Evolutionary conservation across 2,113 vertebrate genomes (phyloP).

Genomic region (Leucosticte australis): DNA sequence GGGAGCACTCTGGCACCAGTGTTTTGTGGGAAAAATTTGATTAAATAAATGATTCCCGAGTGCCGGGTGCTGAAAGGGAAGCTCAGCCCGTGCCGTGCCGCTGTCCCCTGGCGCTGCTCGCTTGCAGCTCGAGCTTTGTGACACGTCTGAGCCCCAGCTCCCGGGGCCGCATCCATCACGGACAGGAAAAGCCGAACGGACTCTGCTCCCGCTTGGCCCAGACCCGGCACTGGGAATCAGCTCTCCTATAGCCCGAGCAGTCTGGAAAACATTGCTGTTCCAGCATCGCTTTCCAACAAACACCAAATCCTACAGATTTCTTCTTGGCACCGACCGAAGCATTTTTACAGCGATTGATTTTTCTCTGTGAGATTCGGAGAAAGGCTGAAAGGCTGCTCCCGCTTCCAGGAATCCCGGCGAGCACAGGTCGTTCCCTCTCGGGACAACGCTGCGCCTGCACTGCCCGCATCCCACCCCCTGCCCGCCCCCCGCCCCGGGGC

Average conservation of each 20-base stretch:
- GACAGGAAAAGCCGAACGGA: neutral
- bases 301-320: neutral
- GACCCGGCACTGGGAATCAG: neutral
- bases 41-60: fast-evolving
- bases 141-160: neutral
- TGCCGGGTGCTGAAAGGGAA: fast-evolving
- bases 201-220: neutral
- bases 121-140: fast-evolving
- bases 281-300: neutral
- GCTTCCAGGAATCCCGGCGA: conserved; percentile 19
- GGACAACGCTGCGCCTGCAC: neutral
- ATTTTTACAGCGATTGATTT: neutral
- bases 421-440: neutral
- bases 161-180: neutral
- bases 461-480: neutral
- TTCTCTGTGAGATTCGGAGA: neutral
- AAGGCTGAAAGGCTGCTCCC: neutral
- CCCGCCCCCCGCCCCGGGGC: neutral
- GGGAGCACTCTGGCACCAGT: fast-evolving
- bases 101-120: fast-evolving
- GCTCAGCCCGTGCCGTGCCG: neutral
- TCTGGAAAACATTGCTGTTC: conserved; percentile 11
- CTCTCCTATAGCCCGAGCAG: neutral
- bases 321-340: neutral
- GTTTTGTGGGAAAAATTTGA: neutral